Evolutionary conservation across 2,113 vertebrate genomes (phyloP).

Genomic region (Sakesphorus luctuosus): DNA sequence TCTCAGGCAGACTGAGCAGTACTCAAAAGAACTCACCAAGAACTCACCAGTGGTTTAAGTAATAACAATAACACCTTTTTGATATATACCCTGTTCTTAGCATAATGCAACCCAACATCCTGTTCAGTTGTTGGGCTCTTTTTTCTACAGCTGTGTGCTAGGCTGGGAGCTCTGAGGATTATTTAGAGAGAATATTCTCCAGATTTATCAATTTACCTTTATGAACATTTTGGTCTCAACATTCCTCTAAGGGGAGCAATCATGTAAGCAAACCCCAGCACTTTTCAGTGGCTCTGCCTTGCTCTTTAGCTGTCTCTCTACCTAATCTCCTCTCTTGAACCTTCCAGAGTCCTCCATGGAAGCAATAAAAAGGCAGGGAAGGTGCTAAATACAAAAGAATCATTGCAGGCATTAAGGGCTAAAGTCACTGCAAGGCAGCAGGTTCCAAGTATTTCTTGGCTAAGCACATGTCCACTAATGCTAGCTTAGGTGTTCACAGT

Average conservation of each 20-base stretch:
- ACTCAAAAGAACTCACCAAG: not conserved
- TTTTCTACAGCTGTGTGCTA: not conserved
- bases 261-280: not conserved
- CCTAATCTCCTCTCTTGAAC: not conserved
- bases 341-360: not conserved
- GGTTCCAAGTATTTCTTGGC: constrained; percentile 50
- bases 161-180: not conserved
- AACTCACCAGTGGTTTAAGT: not conserved
- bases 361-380: constrained; percentile 25
- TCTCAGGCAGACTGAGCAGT: not conserved
- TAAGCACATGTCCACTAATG: not conserved
- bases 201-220: constrained; percentile 9
- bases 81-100: constrained; percentile 29
- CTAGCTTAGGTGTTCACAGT: constrained; percentile 8
- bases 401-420: constrained; percentile 34
- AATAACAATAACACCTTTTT: constrained; percentile 12
- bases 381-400: constrained; percentile 13
- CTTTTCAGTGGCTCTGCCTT: not conserved
- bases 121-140: not conserved
- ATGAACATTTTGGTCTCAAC: not conserved
- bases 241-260: not conserved
- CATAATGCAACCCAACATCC: not conserved
- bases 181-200: not conserved
- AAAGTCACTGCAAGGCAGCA: not conserved
- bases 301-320: not conserved